Evolutionary conservation across 2,888 invertebrate species (phyloP).

Genomic region (Tillus elongatus): DNA sequence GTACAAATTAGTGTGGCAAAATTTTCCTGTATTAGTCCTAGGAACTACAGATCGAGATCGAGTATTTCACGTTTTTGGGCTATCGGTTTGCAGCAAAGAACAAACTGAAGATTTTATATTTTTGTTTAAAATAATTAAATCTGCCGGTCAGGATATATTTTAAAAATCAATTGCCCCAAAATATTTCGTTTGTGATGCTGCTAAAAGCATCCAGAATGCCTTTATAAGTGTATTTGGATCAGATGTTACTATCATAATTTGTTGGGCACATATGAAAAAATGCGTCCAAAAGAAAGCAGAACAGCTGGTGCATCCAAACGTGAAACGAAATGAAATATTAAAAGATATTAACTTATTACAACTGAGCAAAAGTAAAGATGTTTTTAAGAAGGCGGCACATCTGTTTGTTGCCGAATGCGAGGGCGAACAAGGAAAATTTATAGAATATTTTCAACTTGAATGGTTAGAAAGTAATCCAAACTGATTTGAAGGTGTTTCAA

Average conservation of each 20-base stretch:
- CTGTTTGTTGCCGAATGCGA: neutral
- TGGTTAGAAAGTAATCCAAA: neutral
- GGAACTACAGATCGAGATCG: slow-evolving; percentile 12
- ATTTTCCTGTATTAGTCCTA: slow-evolving; percentile 11
- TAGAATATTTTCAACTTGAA: neutral
- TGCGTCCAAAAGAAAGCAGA: too few relatives aligned
- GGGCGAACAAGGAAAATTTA: slow-evolving; percentile 1
- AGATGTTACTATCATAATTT: too few relatives aligned
- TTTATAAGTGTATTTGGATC: slow-evolving; percentile 13
- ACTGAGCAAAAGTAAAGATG: neutral
- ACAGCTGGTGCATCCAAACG: too few relatives aligned
- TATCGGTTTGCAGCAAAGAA: slow-evolving; percentile 13
- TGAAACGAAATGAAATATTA: too few relatives aligned
- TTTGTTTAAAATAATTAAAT: slow-evolving; percentile 13
- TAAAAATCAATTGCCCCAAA: neutral
- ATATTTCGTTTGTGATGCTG: slow-evolving; percentile 21
- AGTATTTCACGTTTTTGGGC: slow-evolving; percentile 13
- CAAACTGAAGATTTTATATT: slow-evolving; percentile 15
- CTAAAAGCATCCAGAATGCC: slow-evolving; percentile 19
- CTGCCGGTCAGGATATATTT: slow-evolving; percentile 1
- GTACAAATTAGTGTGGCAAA: slow-evolving; percentile 13
- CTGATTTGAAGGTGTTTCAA: neutral
- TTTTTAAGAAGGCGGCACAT: neutral
- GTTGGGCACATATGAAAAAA: too few relatives aligned
- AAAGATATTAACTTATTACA: too few relatives aligned